Evolutionary conservation across 2,797 vertebrate genomes (phyloP), one percentile per base, ranked within the genome.

Genomic region (Coregonus sp.): DNA sequence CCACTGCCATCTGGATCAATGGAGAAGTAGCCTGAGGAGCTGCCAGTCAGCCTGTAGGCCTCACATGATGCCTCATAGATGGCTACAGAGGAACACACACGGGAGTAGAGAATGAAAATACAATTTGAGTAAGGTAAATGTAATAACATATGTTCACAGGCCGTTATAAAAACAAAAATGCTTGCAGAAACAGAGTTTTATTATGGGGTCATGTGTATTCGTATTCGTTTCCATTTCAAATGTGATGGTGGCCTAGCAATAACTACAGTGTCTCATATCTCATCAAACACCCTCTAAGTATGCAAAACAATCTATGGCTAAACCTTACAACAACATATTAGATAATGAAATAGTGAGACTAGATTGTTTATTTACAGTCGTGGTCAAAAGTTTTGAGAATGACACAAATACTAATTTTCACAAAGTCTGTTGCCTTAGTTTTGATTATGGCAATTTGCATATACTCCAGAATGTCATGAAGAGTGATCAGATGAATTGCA

Each of bases 1-100:
- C 95, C 95, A 18, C 94, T 96, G 72, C 95, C 95, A 77, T 96
- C 95, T 5, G 93, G 92, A 90, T 96, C 95, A 15, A 96, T 91
- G 81, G 93, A 93, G 90, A 93, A 95, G 87, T 91, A 93, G 78
- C 95, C 95, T 0, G 95, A 96, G 50, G 93, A 91, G 86, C 93
- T 92, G 81, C 95, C 95, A 52, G 84, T 90, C 85, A 95, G 91
- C 83, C 92, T 93, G 90, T 96, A 95, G 56, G 94, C 93, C 85
- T 96, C 95, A 11, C 95, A 96, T 5, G 95, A 96, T 0, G 91
- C 84, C 88, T 96, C 94, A 59, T 95, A 95, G 75, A 95, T 85
- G 59, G 95, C 95, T 96, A 47, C 40, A 47, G 40, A 47, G 89
- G 68, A 25, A 29, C 1, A 61, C 59, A 25, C 59, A 25, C 11